phyloP scores from a whole-genome alignment of 2,888 invertebrate species.

The Cecidostiba fungosa region DNA sequence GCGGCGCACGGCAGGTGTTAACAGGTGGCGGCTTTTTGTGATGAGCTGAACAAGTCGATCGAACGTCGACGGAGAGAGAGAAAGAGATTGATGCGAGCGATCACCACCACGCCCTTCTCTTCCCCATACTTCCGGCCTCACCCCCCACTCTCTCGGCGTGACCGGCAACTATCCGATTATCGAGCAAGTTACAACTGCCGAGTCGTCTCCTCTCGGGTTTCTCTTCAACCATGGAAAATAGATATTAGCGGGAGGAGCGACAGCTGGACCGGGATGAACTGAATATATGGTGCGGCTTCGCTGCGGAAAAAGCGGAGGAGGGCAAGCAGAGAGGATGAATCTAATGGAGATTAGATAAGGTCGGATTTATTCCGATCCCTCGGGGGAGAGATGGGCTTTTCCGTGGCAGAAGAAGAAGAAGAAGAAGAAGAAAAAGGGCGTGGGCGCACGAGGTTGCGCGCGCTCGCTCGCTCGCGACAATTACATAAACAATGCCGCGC shows the following conservation, averaged over 20 bases:
- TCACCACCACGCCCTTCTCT: conserved; percentile 59
- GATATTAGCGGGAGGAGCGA: background rate
- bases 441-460: background rate
- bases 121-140: conserved; percentile 9
- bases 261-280: background rate
- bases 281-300: background rate
- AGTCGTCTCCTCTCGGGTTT: background rate
- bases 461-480: background rate
- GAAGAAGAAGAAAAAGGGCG: background rate
- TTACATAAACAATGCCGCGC: background rate
- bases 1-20: conserved; percentile 1
- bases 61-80: background rate
- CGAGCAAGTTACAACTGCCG: background rate
- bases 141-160: background rate
- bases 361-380: conserved; percentile 30
- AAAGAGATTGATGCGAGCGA: conserved; percentile 65
- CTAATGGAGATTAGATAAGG: conserved; percentile 51
- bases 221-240: background rate
- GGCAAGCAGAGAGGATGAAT: background rate
- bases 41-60: conserved; percentile 3
- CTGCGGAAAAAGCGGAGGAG: background rate
- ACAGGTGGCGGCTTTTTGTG: conserved; percentile 40
- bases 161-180: conserved; percentile 4
- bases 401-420: background rate
- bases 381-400: background rate